Evolutionary conservation across 2,888 invertebrate species (phyloP).

Genomic region (Synanthedon myopaeformis): DNA sequence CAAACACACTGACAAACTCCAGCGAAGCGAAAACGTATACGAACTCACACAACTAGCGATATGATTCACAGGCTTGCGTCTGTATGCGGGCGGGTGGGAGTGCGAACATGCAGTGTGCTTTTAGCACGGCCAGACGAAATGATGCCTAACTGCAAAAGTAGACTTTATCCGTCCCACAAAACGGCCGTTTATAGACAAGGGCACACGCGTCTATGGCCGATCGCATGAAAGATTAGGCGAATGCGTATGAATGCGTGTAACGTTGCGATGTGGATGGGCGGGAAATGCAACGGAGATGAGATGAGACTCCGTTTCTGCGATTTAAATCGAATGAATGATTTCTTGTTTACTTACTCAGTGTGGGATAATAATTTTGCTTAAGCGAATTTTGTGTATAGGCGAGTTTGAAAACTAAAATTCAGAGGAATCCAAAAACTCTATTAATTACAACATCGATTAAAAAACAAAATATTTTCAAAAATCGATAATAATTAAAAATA

Average conservation of each 20-base stretch:
- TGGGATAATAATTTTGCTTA: background rate
- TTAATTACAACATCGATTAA: too few species aligned
- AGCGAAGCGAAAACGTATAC: slow-evolving; percentile 55
- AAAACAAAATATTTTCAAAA: too few species aligned
- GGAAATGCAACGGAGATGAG: slow-evolving; percentile 42
- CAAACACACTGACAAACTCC: slow-evolving; percentile 64
- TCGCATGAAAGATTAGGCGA: slow-evolving; percentile 64
- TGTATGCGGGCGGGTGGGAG: slow-evolving; percentile 65
- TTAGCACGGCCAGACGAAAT: slow-evolving; percentile 66
- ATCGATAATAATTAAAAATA: too few species aligned
- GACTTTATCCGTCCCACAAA: slow-evolving; percentile 58
- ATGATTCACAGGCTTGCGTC: slow-evolving; percentile 55
- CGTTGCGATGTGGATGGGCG: slow-evolving; percentile 52
- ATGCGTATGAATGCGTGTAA: slow-evolving; percentile 65
- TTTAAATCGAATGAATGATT: slow-evolving; percentile 28
- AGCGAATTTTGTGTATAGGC: too few species aligned
- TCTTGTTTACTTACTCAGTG: slow-evolving; percentile 18
- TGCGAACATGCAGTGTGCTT: slow-evolving; percentile 69
- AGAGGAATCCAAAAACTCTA: too few species aligned
- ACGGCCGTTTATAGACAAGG: slow-evolving; percentile 48
- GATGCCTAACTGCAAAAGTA: slow-evolving; percentile 59
- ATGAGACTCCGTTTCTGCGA: slow-evolving; percentile 28
- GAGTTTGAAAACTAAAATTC: too few species aligned
- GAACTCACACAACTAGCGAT: slow-evolving; percentile 41
- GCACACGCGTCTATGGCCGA: slow-evolving; percentile 52